A percentile compares a stretch with the other conserved stretches of the same genome.
phyloP scores from a whole-genome alignment of 2,113 vertebrate species.

The Megaceryle torquata region DNA sequence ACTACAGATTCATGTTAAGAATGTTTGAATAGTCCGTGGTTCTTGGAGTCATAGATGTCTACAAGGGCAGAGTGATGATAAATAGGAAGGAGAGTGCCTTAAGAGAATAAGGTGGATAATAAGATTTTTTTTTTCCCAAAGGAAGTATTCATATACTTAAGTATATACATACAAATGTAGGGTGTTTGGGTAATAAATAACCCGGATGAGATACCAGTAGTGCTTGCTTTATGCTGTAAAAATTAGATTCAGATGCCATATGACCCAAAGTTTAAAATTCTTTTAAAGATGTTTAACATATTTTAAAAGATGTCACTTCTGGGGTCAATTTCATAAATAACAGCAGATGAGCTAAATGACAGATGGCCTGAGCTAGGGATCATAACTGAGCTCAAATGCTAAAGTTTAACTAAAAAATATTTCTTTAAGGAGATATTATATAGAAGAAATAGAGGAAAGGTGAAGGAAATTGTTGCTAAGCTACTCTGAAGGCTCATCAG shows the following conservation, averaged over 20 bases:
- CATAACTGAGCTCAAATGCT: not conserved
- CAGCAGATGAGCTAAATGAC: not conserved
- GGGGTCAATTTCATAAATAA: not conserved
- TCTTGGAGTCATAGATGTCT: not conserved
- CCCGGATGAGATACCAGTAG: not conserved
- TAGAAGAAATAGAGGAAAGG: not conserved
- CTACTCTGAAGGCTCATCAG: not conserved
- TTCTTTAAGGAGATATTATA: not conserved
- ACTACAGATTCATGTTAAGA: not conserved
- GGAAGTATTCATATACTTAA: not conserved
- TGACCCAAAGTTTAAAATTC: not conserved
- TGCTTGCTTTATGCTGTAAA: not conserved
- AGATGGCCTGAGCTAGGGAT: not conserved
- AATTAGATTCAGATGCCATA: not conserved
- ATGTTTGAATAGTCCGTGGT: not conserved
- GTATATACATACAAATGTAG: not conserved
- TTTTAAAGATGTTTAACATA: not conserved
- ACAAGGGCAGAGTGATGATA: not conserved
- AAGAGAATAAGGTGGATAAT: not conserved
- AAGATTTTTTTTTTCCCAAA: not conserved
- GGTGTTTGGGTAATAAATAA: slow-evolving; percentile 9
- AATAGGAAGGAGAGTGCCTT: not conserved
- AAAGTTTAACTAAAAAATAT: not conserved
- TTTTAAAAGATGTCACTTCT: not conserved
- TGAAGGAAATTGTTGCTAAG: not conserved